Evolutionary conservation across 2,888 invertebrate species (phyloP).

Genomic region (Phania funesta): DNA sequence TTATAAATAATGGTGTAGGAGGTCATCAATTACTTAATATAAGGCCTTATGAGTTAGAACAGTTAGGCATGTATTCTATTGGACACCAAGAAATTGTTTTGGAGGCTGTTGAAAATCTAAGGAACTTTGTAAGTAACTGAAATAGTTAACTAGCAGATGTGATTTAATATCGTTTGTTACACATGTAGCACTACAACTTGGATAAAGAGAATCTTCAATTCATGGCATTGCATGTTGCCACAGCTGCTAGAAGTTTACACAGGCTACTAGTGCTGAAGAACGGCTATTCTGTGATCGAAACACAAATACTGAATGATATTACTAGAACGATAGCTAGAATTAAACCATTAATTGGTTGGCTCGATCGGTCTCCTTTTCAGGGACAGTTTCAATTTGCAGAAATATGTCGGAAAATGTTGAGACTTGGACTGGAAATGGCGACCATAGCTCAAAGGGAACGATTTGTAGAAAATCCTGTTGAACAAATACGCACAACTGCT

Average conservation of each 20-base stretch:
- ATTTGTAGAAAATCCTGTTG: constrained; percentile 92
- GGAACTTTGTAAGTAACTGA: constrained; percentile 88
- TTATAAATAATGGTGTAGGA: constrained; percentile 89
- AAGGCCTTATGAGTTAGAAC: constrained; percentile 92
- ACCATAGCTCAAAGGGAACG: constrained; percentile 94
- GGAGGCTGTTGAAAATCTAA: constrained; percentile 94
- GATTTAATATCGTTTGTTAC: neutral
- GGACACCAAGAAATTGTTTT: constrained; percentile 97
- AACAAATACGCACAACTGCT: constrained; percentile 86
- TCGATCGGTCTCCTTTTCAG: constrained; percentile 85
- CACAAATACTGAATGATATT: constrained; percentile 91
- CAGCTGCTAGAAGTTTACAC: constrained; percentile 89
- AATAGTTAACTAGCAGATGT: neutral
- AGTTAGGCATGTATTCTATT: constrained; percentile 90
- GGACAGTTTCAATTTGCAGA: constrained; percentile 84
- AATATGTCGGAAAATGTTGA: constrained; percentile 86
- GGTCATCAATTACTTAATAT: constrained; percentile 90
- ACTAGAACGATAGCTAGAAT: constrained; percentile 91
- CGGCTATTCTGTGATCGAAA: constrained; percentile 85
- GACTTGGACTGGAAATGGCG: constrained; percentile 91
- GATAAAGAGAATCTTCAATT: constrained; percentile 95
- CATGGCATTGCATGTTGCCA: constrained; percentile 90
- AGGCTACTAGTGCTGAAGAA: constrained; percentile 84
- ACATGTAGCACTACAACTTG: constrained; percentile 90
- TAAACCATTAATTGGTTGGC: constrained; percentile 94